These are phyloP conservation scores for Penaeus indicus DNA, from an alignment of 1,140 invertebrate species.

Conservation along the genomic window DNA sequence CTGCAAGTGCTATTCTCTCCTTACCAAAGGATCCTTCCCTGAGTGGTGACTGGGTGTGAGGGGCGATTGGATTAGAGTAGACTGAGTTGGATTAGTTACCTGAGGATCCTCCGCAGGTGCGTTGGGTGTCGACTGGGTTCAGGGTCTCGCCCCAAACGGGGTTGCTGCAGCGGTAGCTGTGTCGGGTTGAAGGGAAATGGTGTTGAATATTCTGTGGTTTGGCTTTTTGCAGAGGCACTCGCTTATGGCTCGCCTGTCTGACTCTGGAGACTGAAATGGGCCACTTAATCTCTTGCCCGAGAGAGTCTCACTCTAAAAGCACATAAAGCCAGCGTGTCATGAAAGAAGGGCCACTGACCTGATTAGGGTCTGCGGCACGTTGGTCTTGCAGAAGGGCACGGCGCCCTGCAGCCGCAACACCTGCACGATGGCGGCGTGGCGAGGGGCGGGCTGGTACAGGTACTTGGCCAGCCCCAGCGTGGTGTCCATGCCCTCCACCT, in stretches of 20 bases:
- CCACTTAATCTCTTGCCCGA: too few species aligned
- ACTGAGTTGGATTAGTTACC: constrained; percentile 4
- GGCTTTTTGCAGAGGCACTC: too few species aligned
- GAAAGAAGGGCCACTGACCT: constrained; percentile 48
- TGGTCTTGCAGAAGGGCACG: constrained; percentile 73
- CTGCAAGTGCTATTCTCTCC: too few species aligned
- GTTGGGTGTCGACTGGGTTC: constrained; percentile 69
- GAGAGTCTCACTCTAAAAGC: not conserved
- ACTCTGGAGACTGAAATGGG: too few species aligned
- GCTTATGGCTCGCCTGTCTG: constrained; percentile 6
- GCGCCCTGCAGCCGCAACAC: constrained; percentile 68
- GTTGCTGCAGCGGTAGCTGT: constrained; percentile 70
- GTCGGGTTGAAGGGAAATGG: not conserved
- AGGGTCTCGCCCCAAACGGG: constrained; percentile 72
- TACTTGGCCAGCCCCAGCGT: constrained; percentile 71
- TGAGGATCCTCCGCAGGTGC: constrained; percentile 71
- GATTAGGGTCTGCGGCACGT: constrained; percentile 70
- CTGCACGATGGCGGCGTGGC: constrained; percentile 69
- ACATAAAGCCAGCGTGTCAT: not conserved
- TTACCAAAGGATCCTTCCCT: too few species aligned
- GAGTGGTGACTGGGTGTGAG: too few species aligned
- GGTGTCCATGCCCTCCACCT: constrained; percentile 71
- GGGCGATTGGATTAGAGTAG: too few species aligned
- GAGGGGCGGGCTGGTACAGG: constrained; percentile 68
- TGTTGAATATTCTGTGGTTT: not conserved